Base-by-base conservation (phyloP, 2,888 invertebrate species). In the Zaprionus lineosus region DNA sequence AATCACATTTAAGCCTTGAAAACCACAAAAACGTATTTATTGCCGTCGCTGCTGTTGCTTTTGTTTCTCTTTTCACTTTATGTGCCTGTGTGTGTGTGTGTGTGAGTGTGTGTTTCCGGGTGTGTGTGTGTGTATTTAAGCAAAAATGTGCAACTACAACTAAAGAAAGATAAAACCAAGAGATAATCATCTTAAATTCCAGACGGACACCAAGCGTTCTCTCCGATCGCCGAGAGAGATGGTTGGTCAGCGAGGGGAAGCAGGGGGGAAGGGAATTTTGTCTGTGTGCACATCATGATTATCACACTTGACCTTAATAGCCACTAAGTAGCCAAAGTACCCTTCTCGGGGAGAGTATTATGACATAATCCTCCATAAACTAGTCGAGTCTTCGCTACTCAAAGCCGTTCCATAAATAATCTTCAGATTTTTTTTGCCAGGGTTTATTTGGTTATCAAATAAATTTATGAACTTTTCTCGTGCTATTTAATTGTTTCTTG, bases 1-100 rank as follows among this genome's bases (percentile, higher is more conserved):
- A 85, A 84, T 76, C 84, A 85, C 60, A 70, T 67, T 67, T 63
- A 79, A 65, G 46, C 70, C 86, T 76, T 69, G 66, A 66, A 64
- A 48, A 60, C 26, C 65, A 66, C 63, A 83, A 61, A 61, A 11
- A 52, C 39, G 3, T 56, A 58, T 41, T 47, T 37, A 9, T 29
- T 56, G 51, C 55, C 50, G 33, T 48, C 59, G 48, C 47, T 52
- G 12, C 18, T 52, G 52, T 15, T 56, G 16, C 39, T 4, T 9
- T 21, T 50, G 14, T 39, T 19, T 18, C 21, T 19, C 12, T 29
- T 15, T 29, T 57, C 26, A 33, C 53, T 37, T 39, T 41, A n/a
- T 36, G 15, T 48, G 53, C 53, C 31, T 40, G 19, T 31, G 46
- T 46, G 53, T 46, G 31, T 59, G n/a, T n/a, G n/a, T n/a, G n/a